Evolutionary conservation across 2,797 vertebrate species (phyloP).

Genomic region (Chrysocyon brachyurus): DNA sequence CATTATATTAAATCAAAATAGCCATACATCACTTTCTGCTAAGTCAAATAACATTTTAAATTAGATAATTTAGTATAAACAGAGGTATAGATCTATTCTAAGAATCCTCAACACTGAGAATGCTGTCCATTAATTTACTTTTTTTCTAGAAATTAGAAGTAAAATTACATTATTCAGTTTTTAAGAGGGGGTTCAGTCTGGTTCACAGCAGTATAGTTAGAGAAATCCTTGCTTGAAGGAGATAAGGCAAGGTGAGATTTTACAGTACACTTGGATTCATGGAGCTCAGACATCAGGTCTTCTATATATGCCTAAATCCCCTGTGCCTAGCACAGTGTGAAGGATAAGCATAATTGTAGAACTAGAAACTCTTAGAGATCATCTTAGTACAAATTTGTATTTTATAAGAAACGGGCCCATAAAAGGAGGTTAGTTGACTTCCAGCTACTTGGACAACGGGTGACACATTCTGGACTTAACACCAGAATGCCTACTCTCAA

Average conservation of each 20-base stretch:
- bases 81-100: not conserved
- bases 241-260: not conserved
- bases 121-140: not conserved
- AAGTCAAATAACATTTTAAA: slow-evolving; percentile 60
- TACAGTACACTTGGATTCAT: not conserved
- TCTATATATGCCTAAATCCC: not conserved
- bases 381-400: not conserved
- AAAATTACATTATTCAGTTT: not conserved
- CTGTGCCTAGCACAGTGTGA: not conserved
- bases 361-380: not conserved
- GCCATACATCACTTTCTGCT: slow-evolving; percentile 24
- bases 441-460: not conserved
- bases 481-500: rapidly evolving
- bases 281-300: not conserved
- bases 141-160: slow-evolving; percentile 34
- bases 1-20: slow-evolving; percentile 63
- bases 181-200: not conserved
- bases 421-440: not conserved
- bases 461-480: not conserved
- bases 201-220: not conserved
- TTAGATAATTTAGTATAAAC: slow-evolving; percentile 14
- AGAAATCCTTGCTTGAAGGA: not conserved
- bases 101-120: not conserved
- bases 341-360: not conserved
- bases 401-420: not conserved